Evolutionary conservation across 2,888 invertebrate genomes (phyloP).

Genomic region (Diogma glabrata): DNA sequence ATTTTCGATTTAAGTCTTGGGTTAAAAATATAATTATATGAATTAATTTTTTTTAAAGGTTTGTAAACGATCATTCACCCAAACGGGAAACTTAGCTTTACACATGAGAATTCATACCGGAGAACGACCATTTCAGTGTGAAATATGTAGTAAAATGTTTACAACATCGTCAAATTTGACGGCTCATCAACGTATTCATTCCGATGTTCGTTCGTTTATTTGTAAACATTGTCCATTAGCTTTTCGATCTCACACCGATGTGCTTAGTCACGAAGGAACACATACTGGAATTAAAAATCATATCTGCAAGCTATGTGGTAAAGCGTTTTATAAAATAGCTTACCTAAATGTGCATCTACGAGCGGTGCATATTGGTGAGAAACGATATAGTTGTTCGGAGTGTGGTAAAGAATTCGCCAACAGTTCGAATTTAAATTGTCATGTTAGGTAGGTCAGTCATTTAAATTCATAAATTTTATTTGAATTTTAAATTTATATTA

Average conservation of each 20-base stretch:
- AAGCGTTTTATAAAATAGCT: constrained; percentile 20
- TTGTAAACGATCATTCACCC: constrained; percentile 16
- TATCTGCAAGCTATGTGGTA: constrained; percentile 18
- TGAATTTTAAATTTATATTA: background rate
- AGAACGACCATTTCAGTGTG: constrained; percentile 19
- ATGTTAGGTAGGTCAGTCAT: constrained; percentile 15
- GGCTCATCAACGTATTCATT: constrained; percentile 18
- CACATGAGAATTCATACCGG: constrained; percentile 18
- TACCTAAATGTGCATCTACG: constrained; percentile 20
- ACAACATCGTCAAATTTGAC: constrained; percentile 18
- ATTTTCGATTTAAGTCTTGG: no score
- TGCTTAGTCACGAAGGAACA: constrained; percentile 18
- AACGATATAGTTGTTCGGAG: constrained; percentile 18
- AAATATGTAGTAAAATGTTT: constrained; percentile 16
- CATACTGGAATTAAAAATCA: constrained; percentile 20
- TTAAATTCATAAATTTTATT: background rate
- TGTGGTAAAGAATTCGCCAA: constrained; percentile 20
- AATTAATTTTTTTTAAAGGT: background rate
- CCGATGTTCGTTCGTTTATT: constrained; percentile 13
- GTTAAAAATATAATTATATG: no score
- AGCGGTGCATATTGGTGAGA: constrained; percentile 19
- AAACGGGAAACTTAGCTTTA: constrained; percentile 16
- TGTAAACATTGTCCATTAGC: constrained; percentile 16
- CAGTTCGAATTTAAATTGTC: constrained; percentile 20
- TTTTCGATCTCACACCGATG: constrained; percentile 17